Conservation (phyloP, 1,140 invertebrate species). For the Drosophila elegans region DNA sequence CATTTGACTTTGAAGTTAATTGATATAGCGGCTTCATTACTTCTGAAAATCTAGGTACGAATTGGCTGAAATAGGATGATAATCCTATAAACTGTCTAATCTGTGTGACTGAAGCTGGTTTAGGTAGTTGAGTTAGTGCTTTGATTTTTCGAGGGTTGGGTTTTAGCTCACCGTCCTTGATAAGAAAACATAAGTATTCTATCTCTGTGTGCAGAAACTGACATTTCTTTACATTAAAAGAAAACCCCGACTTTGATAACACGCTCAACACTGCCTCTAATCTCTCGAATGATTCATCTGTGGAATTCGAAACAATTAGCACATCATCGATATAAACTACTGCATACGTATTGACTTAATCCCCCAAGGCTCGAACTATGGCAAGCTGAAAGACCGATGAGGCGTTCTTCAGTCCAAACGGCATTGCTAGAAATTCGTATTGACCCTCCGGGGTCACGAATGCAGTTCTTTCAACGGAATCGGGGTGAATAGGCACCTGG, state of each 20-base stretch:
- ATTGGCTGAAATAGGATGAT: not conserved
- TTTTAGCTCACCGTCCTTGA: not conserved
- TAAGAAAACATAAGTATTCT: not conserved
- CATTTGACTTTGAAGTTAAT: not conserved
- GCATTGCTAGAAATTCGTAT: too few relatives aligned
- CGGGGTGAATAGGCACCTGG: not conserved
- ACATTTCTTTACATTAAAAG: not conserved
- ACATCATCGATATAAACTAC: too few relatives aligned
- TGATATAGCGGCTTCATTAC: not conserved
- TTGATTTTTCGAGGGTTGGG: not conserved
- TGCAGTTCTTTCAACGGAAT: too few relatives aligned
- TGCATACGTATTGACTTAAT: too few relatives aligned
- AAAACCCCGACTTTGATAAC: too few relatives aligned
- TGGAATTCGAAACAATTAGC: too few relatives aligned
- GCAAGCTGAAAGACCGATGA: too few relatives aligned
- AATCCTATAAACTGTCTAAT: too few relatives aligned
- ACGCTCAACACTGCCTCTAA: not conserved
- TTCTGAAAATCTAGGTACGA: slow-evolving; percentile 6
- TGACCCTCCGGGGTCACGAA: too few relatives aligned
- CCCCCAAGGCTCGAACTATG: too few relatives aligned
- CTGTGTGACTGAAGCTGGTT: slow-evolving; percentile 4
- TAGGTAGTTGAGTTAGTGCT: not conserved
- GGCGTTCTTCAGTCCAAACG: too few relatives aligned
- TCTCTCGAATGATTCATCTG: not conserved
- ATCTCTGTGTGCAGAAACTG: not conserved